A percentile compares a stretch with the other conserved stretches of the same genome.
phyloP scores from a whole-genome alignment of 2,888 invertebrate genomes.

The Conchocele bisecta region DNA sequence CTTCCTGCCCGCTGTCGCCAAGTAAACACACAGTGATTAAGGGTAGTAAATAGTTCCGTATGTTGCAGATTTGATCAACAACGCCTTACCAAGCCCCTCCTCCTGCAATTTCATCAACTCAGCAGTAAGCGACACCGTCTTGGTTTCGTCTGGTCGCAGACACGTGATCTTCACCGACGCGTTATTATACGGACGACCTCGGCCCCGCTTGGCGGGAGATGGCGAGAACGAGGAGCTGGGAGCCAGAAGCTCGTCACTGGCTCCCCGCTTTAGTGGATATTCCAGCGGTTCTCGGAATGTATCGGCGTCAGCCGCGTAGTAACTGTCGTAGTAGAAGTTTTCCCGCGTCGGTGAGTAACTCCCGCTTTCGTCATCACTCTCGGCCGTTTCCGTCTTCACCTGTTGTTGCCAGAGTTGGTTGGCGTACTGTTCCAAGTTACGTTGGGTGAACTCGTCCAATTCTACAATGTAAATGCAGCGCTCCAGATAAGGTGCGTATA shows the following conservation, averaged over 20 bases:
- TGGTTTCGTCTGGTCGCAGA: slow-evolving; percentile 48
- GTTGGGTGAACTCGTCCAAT: slow-evolving; percentile 40
- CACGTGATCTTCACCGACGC: slow-evolving; percentile 59
- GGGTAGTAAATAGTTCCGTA: no score
- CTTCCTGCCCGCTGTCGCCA: no score
- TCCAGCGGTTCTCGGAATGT: slow-evolving; percentile 44
- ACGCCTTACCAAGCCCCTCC: slow-evolving; percentile 47
- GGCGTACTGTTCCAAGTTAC: slow-evolving; percentile 52
- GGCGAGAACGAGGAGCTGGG: slow-evolving; percentile 14
- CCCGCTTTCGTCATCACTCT: slow-evolving; percentile 52
- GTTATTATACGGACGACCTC: slow-evolving; percentile 54
- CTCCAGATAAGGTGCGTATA: no score
- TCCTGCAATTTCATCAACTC: slow-evolving; percentile 54
- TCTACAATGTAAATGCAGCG: no score
- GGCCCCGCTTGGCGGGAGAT: slow-evolving; percentile 38
- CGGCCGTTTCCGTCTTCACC: slow-evolving; percentile 57
- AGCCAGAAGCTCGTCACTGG: slow-evolving; percentile 38
- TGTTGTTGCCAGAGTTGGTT: slow-evolving; percentile 55
- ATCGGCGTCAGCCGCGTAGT: slow-evolving; percentile 44
- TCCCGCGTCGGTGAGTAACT: slow-evolving; percentile 50
- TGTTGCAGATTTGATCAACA: no score
- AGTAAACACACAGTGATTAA: no score
- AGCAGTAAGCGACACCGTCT: slow-evolving; percentile 37
- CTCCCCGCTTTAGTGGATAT: slow-evolving; percentile 28
- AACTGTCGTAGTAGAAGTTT: slow-evolving; percentile 45